These are phyloP conservation scores for Oceanites oceanicus DNA, from an alignment of 2,113 vertebrate species.

Conservation along the genomic window DNA sequence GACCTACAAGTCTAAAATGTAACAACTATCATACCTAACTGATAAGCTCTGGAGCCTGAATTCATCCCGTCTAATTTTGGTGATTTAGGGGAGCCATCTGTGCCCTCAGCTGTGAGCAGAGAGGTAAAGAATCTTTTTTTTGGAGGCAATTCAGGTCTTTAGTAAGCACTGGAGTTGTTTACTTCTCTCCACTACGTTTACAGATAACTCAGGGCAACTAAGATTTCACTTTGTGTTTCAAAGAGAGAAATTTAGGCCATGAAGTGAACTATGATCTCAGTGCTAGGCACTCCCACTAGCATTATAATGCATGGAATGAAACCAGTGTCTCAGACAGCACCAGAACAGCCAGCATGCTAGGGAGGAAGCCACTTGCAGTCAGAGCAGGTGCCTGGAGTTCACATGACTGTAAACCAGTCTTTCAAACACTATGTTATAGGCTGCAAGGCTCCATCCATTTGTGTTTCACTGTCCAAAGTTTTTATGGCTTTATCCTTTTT, in stretches of 20 bases:
- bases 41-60: neutral
- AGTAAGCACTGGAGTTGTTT: neutral
- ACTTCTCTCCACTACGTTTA: neutral
- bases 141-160: neutral
- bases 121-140: neutral
- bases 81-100: neutral
- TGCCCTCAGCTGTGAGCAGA: neutral
- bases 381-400: neutral
- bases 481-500: neutral
- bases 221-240: neutral
- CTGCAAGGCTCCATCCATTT: neutral
- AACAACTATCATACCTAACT: neutral
- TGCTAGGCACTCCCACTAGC: neutral
- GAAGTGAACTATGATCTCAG: neutral
- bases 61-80: neutral
- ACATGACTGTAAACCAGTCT: neutral
- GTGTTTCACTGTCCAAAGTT: neutral
- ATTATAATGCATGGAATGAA: neutral
- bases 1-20: neutral
- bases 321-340: neutral
- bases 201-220: neutral
- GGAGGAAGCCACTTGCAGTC: neutral
- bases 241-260: neutral
- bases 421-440: neutral
- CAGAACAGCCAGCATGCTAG: neutral